phyloP scores from a whole-genome alignment of 2,113 vertebrate genomes.

The Callipepla squamata region DNA sequence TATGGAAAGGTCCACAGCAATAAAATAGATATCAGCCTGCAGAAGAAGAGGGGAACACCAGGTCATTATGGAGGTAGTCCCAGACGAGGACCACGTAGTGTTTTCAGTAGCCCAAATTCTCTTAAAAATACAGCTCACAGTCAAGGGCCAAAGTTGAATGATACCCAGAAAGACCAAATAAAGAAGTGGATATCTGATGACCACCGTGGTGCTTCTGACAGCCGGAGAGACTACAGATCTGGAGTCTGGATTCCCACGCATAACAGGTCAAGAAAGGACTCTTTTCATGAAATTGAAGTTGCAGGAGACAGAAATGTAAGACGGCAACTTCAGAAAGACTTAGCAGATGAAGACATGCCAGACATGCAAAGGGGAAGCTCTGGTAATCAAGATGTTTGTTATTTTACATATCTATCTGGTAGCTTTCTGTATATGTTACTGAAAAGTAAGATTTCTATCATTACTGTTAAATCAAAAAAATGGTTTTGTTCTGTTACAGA shows the following conservation, averaged over 20 bases:
- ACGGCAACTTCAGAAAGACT: conserved; percentile 70
- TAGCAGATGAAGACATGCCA: conserved; percentile 60
- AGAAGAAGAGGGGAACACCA: conserved; percentile 74
- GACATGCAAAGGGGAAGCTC: conserved; percentile 68
- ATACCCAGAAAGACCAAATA: conserved; percentile 80
- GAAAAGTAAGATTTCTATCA: background rate
- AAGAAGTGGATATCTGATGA: conserved; percentile 81
- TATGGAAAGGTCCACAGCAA: conserved; percentile 74
- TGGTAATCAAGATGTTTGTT: conserved; percentile 71
- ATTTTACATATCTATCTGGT: background rate
- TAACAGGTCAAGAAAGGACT: conserved; percentile 76
- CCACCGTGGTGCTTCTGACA: conserved; percentile 73
- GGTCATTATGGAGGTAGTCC: conserved; percentile 78
- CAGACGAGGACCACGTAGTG: conserved; percentile 74
- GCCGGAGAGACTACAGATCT: conserved; percentile 80
- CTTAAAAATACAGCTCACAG: conserved; percentile 73
- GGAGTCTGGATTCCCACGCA: conserved; percentile 47
- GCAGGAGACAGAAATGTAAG: conserved; percentile 68
- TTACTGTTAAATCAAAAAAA: background rate
- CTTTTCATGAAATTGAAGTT: conserved; percentile 73
- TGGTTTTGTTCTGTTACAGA: background rate
- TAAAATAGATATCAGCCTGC: conserved; percentile 78
- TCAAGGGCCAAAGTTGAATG: conserved; percentile 76
- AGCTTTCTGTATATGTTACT: background rate
- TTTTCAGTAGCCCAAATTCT: conserved; percentile 76